Conservation (phyloP, 1,140 invertebrate genomes). For the Daktulosphaira vitifoliae region DNA sequence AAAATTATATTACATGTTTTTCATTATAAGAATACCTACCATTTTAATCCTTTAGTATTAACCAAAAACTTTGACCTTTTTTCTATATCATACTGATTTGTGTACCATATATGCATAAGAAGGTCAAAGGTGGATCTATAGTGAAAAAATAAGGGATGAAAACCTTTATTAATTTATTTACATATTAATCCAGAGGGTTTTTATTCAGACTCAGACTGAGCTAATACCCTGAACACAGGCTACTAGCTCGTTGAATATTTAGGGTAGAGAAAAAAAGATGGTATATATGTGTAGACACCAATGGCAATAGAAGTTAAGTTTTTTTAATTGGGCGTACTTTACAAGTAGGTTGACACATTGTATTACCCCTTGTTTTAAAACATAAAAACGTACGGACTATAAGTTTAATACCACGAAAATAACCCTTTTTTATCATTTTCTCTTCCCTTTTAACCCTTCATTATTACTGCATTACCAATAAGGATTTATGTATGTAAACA, state of each 20-base stretch:
- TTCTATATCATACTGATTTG: not conserved
- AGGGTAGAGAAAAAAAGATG: not conserved
- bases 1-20: not conserved
- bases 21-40: not conserved
- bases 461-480: too few species aligned
- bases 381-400: conserved; percentile 1
- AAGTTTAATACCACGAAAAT: conserved; percentile 8
- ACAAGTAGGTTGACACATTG: conserved; percentile 19
- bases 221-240: not conserved
- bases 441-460: not conserved
- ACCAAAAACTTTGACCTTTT: conserved; percentile 14
- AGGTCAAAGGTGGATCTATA: conserved; percentile 6
- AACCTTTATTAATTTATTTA: conserved; percentile 33
- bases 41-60: conserved; percentile 18
- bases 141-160: conserved; percentile 13
- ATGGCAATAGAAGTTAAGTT: conserved; percentile 3
- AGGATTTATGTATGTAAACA: too few species aligned
- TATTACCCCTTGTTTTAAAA: not conserved
- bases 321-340: conserved; percentile 32
- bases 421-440: not conserved
- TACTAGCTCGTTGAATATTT: not conserved
- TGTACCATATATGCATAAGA: not conserved
- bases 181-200: conserved; percentile 19
- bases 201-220: not conserved
- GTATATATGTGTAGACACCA: too few species aligned